phyloP scores from a whole-genome alignment of 1,140 invertebrate genomes.

The Asobara japonica region DNA sequence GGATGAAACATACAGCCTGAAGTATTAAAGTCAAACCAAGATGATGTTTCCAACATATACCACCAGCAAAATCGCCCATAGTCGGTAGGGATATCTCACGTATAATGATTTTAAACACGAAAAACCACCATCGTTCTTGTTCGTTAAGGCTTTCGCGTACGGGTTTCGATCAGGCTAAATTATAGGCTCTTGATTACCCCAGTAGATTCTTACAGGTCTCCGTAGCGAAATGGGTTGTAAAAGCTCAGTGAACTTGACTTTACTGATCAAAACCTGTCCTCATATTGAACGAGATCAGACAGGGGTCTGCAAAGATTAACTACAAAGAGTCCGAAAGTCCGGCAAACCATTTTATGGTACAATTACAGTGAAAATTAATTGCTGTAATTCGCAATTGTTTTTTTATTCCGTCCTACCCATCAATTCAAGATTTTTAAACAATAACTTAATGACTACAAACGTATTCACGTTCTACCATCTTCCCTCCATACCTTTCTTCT shows the following conservation, averaged over 20 bases:
- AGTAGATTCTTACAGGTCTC: constrained; percentile 5
- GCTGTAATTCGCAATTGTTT: not conserved
- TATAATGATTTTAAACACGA: constrained; percentile 65
- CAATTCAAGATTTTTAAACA: not conserved
- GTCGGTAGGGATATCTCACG: constrained; percentile 11
- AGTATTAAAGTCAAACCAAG: not conserved
- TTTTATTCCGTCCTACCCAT: not conserved
- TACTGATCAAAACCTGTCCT: constrained; percentile 14
- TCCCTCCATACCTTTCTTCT: not conserved
- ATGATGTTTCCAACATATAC: not conserved
- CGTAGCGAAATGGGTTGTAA: constrained; percentile 21
- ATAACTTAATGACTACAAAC: not conserved
- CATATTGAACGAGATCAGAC: constrained; percentile 25
- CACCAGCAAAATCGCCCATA: not conserved
- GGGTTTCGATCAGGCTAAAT: constrained; percentile 66
- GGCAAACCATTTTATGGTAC: not conserved
- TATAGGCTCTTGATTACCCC: constrained; percentile 65
- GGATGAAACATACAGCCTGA: not conserved
- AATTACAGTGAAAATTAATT: constrained; percentile 1
- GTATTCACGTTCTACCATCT: not conserved
- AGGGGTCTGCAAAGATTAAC: not conserved
- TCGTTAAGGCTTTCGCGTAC: constrained; percentile 55
- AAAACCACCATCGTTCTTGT: constrained; percentile 65
- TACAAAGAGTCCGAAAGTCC: not conserved
- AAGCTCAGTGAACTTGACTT: constrained; percentile 32